These are phyloP conservation scores for Tiaroga cobitis DNA, from an alignment of 2,797 vertebrate species.

Conservation along the genomic window DNA sequence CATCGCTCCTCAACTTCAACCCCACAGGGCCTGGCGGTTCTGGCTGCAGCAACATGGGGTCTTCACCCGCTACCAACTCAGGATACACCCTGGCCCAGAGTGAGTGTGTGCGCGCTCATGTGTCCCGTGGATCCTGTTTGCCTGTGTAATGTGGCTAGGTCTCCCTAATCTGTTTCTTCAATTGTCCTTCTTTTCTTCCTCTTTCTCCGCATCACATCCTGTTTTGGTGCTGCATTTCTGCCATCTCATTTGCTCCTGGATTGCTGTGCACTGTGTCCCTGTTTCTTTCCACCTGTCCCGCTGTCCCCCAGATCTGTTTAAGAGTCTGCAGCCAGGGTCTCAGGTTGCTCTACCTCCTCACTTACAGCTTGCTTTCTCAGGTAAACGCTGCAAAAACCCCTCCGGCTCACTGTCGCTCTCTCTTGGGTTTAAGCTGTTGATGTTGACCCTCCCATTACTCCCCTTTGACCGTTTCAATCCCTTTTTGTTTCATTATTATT, in stretches of 20 bases:
- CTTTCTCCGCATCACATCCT: not conserved
- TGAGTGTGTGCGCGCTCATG: constrained; percentile 72
- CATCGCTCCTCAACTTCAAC: constrained; percentile 89
- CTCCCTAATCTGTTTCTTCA: constrained; percentile 40
- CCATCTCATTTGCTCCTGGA: constrained; percentile 50
- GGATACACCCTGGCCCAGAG: constrained; percentile 95
- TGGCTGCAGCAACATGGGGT: constrained; percentile 80
- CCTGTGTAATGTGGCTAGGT: not conserved
- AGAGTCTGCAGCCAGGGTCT: constrained; percentile 97
- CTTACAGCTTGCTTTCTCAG: constrained; percentile 96
- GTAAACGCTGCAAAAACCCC: constrained; percentile 76
- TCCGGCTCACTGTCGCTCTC: constrained; percentile 26
- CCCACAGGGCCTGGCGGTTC: constrained; percentile 68
- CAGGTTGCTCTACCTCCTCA: constrained; percentile 95
- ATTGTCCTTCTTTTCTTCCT: not conserved
- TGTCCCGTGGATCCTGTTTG: constrained; percentile 8
- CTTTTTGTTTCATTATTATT: not conserved
- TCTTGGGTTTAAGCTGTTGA: not conserved
- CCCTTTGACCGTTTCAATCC: not conserved
- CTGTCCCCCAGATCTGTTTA: constrained; percentile 89
- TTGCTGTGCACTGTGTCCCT: constrained; percentile 28
- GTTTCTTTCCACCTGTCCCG: constrained; percentile 57
- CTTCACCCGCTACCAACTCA: constrained; percentile 91
- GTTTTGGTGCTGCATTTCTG: constrained; percentile 5
- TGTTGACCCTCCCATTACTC: constrained; percentile 16